Conservation (phyloP, 2,888 invertebrate genomes). For the Fragum whitleyi region DNA sequence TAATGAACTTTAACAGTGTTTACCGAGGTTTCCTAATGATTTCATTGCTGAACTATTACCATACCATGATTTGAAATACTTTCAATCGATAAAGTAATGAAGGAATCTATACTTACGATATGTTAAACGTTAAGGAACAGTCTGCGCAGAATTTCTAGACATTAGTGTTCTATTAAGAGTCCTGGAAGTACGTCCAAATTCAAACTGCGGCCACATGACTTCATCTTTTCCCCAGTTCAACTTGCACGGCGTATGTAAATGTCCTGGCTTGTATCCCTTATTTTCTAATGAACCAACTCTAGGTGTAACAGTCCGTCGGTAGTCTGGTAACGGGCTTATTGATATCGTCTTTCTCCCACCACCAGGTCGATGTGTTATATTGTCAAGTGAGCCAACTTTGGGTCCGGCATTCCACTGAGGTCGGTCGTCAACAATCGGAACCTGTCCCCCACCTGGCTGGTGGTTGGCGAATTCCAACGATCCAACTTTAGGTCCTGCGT, state of each 20-base stretch:
- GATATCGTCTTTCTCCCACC: constrained; percentile 69
- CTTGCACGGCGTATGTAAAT: constrained; percentile 28
- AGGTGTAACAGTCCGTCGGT: constrained; percentile 39
- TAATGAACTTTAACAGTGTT: too few species aligned
- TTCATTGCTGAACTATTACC: too few species aligned
- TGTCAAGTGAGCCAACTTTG: constrained; percentile 75
- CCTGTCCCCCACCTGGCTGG: constrained; percentile 72
- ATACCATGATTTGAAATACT: too few species aligned
- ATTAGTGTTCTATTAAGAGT: constrained; percentile 31
- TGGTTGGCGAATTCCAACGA: constrained; percentile 72
- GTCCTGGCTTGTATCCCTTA: constrained; percentile 53
- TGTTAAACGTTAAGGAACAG: constrained; percentile 55
- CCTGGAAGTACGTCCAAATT: constrained; percentile 41
- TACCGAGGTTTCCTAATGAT: too few species aligned
- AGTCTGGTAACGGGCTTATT: constrained; percentile 42
- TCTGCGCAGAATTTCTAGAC: constrained; percentile 62
- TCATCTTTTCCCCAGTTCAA: constrained; percentile 56
- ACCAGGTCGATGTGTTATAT: constrained; percentile 70
- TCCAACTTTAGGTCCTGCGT: constrained; percentile 69
- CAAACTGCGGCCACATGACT: constrained; percentile 53
- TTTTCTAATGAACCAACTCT: constrained; percentile 58
- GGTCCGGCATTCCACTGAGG: constrained; percentile 46
- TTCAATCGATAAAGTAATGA: too few species aligned
- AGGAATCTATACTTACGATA: constrained; percentile 41
- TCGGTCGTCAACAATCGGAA: constrained; percentile 56